Conservation (phyloP, 2,113 vertebrate species). For the Rafetus swinhoei region DNA sequence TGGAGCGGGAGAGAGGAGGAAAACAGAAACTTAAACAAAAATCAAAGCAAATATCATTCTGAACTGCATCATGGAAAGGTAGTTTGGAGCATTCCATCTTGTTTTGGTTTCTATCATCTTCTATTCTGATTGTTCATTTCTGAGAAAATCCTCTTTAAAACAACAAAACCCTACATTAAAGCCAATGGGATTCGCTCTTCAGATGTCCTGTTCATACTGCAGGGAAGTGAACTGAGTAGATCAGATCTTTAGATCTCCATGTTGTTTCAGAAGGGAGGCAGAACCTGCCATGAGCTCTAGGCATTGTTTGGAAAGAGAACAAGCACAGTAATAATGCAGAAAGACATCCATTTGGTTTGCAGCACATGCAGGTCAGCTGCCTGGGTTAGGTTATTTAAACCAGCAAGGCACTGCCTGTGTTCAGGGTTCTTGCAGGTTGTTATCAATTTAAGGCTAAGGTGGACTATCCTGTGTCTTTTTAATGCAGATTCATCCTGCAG, state of each 20-base stretch:
- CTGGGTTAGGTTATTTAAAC: background rate
- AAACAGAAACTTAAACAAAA: background rate
- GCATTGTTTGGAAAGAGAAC: background rate
- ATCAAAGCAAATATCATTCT: background rate
- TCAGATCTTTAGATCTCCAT: background rate
- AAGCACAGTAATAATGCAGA: background rate
- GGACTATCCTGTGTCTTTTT: background rate
- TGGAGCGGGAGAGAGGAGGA: background rate
- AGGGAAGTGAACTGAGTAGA: background rate
- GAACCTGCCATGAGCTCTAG: background rate
- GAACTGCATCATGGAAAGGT: background rate
- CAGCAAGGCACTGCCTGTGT: background rate
- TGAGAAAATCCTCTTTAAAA: background rate
- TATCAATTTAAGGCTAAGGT: background rate
- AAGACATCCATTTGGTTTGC: background rate
- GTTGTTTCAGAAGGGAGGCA: background rate
- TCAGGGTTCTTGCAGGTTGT: background rate
- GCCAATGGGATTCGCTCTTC: background rate
- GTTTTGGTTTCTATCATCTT: background rate
- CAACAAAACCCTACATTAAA: background rate
- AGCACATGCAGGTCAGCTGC: constrained; percentile 11
- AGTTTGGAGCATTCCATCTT: background rate
- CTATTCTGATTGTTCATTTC: background rate
- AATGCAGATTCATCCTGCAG: constrained; percentile 31
- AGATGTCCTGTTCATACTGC: background rate